These are phyloP conservation scores for Synergus laeviventris DNA, from an alignment of 2,888 invertebrate species.

Conservation along the genomic window DNA sequence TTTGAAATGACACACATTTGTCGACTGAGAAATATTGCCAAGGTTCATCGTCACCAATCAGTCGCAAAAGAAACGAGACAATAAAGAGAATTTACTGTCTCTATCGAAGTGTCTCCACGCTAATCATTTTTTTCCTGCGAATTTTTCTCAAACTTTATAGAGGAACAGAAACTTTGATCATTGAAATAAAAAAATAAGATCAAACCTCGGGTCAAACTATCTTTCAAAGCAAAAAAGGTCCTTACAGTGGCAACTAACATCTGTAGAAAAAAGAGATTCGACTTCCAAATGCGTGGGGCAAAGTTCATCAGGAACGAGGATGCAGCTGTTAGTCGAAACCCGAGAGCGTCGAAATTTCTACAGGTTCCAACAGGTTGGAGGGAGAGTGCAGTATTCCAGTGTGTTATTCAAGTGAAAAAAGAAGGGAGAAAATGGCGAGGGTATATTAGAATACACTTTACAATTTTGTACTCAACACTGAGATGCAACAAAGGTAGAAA, in stretches of 20 bases:
- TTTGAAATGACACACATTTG: constrained; percentile 51
- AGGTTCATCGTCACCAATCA: not conserved
- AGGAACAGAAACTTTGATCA: not conserved
- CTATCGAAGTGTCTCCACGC: not conserved
- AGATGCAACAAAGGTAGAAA: not conserved
- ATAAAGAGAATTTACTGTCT: not conserved
- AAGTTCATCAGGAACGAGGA: constrained; percentile 52
- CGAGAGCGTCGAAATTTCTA: constrained; percentile 54
- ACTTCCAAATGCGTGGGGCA: constrained; percentile 54
- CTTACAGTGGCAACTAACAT: constrained; percentile 47
- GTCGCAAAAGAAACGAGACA: not conserved
- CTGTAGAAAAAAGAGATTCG: constrained; percentile 48
- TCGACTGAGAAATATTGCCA: constrained; percentile 27
- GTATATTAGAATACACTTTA: constrained; percentile 27
- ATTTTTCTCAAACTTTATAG: too few relatives aligned
- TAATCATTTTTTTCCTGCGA: too few relatives aligned
- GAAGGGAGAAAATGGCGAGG: constrained; percentile 21
- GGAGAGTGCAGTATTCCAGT: constrained; percentile 48
- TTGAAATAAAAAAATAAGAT: not conserved
- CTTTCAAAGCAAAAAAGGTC: constrained; percentile 26
- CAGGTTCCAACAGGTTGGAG: constrained; percentile 69
- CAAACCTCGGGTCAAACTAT: not conserved
- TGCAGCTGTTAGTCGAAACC: constrained; percentile 52
- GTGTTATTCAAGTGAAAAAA: constrained; percentile 20
- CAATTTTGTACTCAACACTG: constrained; percentile 1